phyloP scores from a whole-genome alignment of 35 echinoderm and acorn worm species.

The Strongylocentrotus purpuratus region DNA sequence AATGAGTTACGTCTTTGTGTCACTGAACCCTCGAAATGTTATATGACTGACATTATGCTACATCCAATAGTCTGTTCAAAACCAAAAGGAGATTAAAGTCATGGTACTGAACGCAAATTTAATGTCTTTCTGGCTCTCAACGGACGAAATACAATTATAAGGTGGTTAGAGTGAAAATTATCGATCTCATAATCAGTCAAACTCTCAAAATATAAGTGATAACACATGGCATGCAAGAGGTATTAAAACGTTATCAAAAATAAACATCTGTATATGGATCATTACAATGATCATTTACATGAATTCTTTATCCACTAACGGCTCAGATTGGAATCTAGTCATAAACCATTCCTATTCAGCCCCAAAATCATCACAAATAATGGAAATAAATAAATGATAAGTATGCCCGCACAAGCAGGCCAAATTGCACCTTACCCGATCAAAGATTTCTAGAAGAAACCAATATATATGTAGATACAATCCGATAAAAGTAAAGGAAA shows the following conservation, averaged over 20 bases:
- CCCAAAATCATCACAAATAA: not conserved
- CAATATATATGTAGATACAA: slow-evolving; percentile 7
- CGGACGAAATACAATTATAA: too few species aligned
- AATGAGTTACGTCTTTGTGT: too few species aligned
- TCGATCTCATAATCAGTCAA: not conserved
- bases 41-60: too few species aligned
- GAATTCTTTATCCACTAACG: not conserved
- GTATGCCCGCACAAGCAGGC: not conserved
- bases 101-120: too few species aligned
- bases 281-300: not conserved
- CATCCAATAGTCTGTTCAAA: too few species aligned
- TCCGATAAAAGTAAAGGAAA: not conserved
- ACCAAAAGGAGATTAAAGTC: too few species aligned
- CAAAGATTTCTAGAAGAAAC: not conserved
- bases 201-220: not conserved
- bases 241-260: not conserved
- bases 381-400: not conserved
- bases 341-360: not conserved
- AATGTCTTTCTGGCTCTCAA: too few species aligned
- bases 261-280: not conserved
- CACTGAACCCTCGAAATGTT: too few species aligned
- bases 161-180: not conserved
- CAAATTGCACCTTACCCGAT: not conserved
- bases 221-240: not conserved
- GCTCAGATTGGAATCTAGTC: not conserved